Percentiles rank a stretch among this genome's conserved stretches.
Conservation (phyloP, 2,113 vertebrate species). For the Illadopsis cleaveri region DNA sequence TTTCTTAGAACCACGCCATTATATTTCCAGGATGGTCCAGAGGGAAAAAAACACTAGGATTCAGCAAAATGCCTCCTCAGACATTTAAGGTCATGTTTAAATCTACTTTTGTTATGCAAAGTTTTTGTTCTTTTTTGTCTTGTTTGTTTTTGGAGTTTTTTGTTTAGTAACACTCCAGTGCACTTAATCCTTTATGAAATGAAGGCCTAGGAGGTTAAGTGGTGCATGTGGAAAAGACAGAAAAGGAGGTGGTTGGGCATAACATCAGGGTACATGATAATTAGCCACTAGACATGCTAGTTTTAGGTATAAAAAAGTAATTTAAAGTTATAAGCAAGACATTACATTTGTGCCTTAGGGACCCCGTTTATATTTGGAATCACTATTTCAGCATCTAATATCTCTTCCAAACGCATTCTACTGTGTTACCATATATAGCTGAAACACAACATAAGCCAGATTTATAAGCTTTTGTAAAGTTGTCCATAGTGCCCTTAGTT, state of each 20-base stretch:
- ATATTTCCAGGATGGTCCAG: background rate
- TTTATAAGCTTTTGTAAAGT: background rate
- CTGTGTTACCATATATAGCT: background rate
- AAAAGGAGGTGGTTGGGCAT: background rate
- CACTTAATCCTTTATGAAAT: background rate
- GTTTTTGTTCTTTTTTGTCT: background rate
- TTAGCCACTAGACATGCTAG: background rate
- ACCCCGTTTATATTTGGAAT: background rate
- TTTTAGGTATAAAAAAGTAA: slow-evolving; percentile 22
- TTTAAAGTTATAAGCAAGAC: slow-evolving; percentile 32
- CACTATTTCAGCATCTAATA: background rate
- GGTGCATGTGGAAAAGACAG: background rate
- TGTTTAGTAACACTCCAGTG: background rate
- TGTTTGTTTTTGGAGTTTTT: background rate
- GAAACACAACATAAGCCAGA: background rate
- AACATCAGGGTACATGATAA: background rate
- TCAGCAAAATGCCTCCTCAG: background rate
- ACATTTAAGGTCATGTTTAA: background rate
- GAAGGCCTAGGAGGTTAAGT: background rate
- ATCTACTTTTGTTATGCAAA: background rate
- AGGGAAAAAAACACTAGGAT: background rate
- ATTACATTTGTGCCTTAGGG: background rate
- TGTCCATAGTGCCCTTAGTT: background rate
- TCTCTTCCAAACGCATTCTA: slow-evolving; percentile 6
- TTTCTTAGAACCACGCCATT: background rate